These are phyloP conservation scores for Drosophila borborema DNA, from an alignment of 2,888 invertebrate species.

Conservation along the genomic window DNA sequence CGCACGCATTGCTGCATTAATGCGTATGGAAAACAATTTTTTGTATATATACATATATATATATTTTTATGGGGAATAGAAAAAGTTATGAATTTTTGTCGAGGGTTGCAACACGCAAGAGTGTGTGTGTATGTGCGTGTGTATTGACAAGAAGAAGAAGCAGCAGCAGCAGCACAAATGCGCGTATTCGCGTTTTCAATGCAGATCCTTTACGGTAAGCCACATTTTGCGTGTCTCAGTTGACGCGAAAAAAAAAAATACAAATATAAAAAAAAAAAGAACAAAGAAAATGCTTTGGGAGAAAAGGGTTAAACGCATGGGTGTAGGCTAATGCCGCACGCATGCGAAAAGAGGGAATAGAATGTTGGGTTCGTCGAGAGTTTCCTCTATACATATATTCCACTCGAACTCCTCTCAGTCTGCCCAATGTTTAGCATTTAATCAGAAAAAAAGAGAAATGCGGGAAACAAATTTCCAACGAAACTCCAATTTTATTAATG, in stretches of 20 bases:
- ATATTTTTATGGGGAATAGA: constrained; percentile 6
- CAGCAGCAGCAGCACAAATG: constrained; percentile 7
- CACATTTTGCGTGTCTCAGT: constrained; percentile 73
- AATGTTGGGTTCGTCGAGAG: neutral
- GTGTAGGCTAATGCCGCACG: constrained; percentile 53
- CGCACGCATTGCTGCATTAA: constrained; percentile 72
- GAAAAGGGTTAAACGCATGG: constrained; percentile 58
- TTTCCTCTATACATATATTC: constrained; percentile 25
- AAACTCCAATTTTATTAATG: constrained; percentile 75
- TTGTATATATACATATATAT: neutral
- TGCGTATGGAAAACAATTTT: constrained; percentile 68
- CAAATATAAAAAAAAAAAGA: constrained; percentile 39
- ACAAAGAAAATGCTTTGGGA: constrained; percentile 6
- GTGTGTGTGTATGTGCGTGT: constrained; percentile 9
- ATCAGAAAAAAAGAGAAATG: constrained; percentile 26
- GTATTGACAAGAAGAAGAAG: constrained; percentile 60
- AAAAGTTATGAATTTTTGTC: constrained; percentile 50
- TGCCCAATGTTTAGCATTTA: constrained; percentile 29
- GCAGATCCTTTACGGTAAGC: constrained; percentile 68
- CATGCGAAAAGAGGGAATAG: constrained; percentile 5
- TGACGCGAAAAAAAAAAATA: constrained; percentile 49
- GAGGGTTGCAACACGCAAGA: constrained; percentile 51
- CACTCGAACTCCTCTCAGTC: constrained; percentile 42
- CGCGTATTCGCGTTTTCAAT: constrained; percentile 59
- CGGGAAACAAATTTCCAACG: constrained; percentile 25